Evolutionary conservation across 2,888 invertebrate species (phyloP).

Genomic region (Drosophila kuntzei): DNA sequence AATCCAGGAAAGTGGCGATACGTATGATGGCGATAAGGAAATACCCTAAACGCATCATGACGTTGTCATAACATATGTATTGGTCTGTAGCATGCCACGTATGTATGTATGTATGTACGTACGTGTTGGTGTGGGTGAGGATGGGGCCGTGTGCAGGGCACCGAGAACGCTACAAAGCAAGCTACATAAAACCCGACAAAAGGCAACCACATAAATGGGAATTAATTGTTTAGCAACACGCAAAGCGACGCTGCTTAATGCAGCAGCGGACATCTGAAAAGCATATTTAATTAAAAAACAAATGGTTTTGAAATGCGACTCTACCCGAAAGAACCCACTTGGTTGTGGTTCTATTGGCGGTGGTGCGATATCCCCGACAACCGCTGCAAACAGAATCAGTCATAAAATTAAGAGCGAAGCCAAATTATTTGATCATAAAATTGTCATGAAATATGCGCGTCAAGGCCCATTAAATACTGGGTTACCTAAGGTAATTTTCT

Average conservation of each 20-base stretch:
- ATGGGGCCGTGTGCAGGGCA: neutral
- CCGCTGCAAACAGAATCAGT: constrained; percentile 15
- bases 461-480: constrained; percentile 40
- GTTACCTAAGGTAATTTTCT: constrained; percentile 38
- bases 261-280: constrained; percentile 16
- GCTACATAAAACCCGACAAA: constrained; percentile 27
- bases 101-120: neutral
- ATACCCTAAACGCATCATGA: neutral
- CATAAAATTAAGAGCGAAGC: constrained; percentile 58
- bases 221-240: constrained; percentile 50
- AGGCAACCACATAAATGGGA: constrained; percentile 17
- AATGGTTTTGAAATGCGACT: constrained; percentile 54
- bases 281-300: constrained; percentile 69
- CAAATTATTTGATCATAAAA: constrained; percentile 71
- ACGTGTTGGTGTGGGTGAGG: neutral
- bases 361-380: neutral
- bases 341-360: neutral
- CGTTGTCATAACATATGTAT: neutral
- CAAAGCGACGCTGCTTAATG: constrained; percentile 29
- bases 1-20: neutral
- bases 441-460: constrained; percentile 57
- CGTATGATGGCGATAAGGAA: neutral
- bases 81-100: neutral
- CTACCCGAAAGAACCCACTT: neutral
- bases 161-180: constrained; percentile 12